Evolutionary conservation across 1,140 invertebrate genomes (phyloP), one percentile per base, ranked within the genome.

Genomic region (Medauroidea extradentata): DNA sequence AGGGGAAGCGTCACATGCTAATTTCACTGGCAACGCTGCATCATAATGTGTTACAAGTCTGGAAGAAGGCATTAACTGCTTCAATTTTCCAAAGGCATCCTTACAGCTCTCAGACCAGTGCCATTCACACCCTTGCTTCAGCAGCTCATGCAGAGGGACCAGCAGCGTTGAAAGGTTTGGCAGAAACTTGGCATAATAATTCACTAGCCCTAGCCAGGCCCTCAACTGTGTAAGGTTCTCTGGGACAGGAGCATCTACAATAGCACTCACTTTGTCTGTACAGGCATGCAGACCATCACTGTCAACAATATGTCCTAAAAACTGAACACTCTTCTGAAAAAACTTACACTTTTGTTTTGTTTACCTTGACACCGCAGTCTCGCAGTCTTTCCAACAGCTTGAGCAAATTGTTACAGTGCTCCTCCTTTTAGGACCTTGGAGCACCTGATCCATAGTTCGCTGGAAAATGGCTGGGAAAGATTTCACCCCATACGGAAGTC

Each of bases 11-110:
- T 80, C 78, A 5, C 65, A 71, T 7, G 71, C 63, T 7, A 83
- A 67, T 66, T 78, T 69, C 68, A 81, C 68, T 71, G 78, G 77
- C 69, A 74, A 70, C 67, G 72, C 61, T n/a, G 70, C 69, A 44
- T 77, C 64, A 57, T 68, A 77, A 53, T 75, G 75, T 13, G 65
- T 65, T 7, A n/a, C n/a, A n/a, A n/a, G n/a, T n/a, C n/a, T n/a
- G n/a, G n/a, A n/a, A n/a, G 65, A 67, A 18, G 57, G 21, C 18
- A 76, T 25, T 13, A 46, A n/a, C n/a, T 25, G 3, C 57, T 71
- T 72, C n/a, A 69, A n/a, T n/a, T 66, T 63, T 8, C 59, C 44
- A 52, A 73, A 69, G 13, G 67, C 67, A 8, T 57, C n/a, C 38
- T 63, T 42, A 42, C 64, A 65, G n/a, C 61, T 43, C 23, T 61